A percentile compares a stretch with the other conserved stretches of the same genome.
phyloP scores from a whole-genome alignment of 2,797 vertebrate species.

The Tachyglossus aculeatus region DNA sequence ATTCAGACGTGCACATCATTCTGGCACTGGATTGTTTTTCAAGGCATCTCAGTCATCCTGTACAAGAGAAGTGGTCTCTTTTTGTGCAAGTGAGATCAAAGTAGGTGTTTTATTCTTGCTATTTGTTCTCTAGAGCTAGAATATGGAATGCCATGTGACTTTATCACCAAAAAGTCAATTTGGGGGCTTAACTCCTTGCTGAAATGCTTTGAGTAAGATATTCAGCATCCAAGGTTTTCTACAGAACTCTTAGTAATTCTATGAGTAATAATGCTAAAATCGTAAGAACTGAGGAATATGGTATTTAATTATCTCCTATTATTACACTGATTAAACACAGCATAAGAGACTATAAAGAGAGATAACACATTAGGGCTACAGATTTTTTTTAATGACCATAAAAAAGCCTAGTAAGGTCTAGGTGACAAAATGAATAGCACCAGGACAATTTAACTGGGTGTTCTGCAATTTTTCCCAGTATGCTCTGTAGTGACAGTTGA shows the following conservation, averaged over 20 bases:
- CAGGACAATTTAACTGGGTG: slow-evolving; percentile 75
- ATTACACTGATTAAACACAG: slow-evolving; percentile 81
- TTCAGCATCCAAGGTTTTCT: slow-evolving; percentile 51
- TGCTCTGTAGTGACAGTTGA: slow-evolving; percentile 59
- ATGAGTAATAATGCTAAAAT: slow-evolving; percentile 72
- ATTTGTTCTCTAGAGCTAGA: slow-evolving; percentile 30
- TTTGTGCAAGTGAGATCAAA: slow-evolving; percentile 23
- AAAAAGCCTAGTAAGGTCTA: slow-evolving; percentile 82
- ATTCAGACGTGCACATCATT: background rate
- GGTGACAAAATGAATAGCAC: slow-evolving; percentile 81
- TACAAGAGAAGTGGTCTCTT: slow-evolving; percentile 2
- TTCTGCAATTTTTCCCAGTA: slow-evolving; percentile 61
- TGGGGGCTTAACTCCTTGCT: slow-evolving; percentile 36
- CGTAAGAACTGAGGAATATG: slow-evolving; percentile 74
- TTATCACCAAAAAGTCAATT: slow-evolving; percentile 18
- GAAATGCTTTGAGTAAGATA: slow-evolving; percentile 51
- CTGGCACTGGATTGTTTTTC: background rate
- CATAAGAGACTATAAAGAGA: slow-evolving; percentile 77
- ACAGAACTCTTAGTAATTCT: slow-evolving; percentile 42
- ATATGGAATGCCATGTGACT: slow-evolving; percentile 39
- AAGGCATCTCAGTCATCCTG: slow-evolving; percentile 21
- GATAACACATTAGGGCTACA: slow-evolving; percentile 80
- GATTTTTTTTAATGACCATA: slow-evolving; percentile 79
- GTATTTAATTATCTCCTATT: slow-evolving; percentile 81
- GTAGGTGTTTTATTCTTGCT: slow-evolving; percentile 14